phyloP scores from a whole-genome alignment of 2,113 vertebrate species.

The Patagioenas fasciata region DNA sequence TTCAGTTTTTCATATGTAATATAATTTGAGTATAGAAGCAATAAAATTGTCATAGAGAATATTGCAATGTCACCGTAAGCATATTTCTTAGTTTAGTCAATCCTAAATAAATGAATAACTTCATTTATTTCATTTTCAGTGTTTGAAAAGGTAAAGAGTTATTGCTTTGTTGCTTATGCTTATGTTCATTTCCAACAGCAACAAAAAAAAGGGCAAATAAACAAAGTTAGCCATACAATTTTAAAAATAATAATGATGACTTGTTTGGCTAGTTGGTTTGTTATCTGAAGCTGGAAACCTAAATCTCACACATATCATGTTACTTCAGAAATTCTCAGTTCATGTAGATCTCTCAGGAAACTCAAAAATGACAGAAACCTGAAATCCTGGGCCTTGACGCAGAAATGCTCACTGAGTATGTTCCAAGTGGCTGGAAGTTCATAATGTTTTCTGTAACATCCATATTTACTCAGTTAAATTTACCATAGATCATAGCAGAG shows the following conservation, averaged over 20 bases:
- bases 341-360: accelerated
- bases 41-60: background rate
- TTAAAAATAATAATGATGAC: accelerated
- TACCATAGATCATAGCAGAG: accelerated
- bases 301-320: background rate
- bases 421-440: background rate
- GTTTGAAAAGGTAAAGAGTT: background rate
- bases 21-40: background rate
- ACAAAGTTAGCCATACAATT: background rate
- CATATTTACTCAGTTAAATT: background rate
- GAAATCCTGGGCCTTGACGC: background rate
- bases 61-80: background rate
- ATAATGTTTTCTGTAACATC: background rate
- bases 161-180: background rate
- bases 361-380: background rate
- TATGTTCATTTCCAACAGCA: background rate
- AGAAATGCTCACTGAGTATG: background rate
- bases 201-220: background rate
- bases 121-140: background rate
- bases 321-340: background rate
- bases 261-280: accelerated
- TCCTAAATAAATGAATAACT: background rate
- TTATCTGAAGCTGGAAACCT: background rate
- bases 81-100: background rate
- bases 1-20: background rate